Base-by-base conservation (phyloP, 2,888 invertebrate species). In the Teinopalpus imperialis region DNA sequence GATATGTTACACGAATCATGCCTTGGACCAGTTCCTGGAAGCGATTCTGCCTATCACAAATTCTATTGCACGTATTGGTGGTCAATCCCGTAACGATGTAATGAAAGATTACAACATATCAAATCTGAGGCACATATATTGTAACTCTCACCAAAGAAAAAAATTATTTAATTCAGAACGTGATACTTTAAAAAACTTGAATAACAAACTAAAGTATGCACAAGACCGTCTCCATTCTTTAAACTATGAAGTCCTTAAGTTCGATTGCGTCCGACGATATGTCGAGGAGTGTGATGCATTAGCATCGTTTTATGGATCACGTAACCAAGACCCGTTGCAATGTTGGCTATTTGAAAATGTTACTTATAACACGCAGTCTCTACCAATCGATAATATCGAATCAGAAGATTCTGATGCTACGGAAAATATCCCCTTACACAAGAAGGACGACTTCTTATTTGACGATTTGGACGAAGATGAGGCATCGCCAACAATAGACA, bases 1-100 rank as follows among this genome's bases (percentile, higher is more conserved):
- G 1, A 91, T 97, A 9, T 94, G 95, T 63, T 95, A 92, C 65
- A 96, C 96, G 1, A 97, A 97, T 72, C 95, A 96, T 61, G 95
- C 96, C 0, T 73, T 97, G 3, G 96, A 97, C 75, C 95, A 96
- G 67, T 96, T 96, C 75, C 76, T 97, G 23, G 92, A 94, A 64
- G 94, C 92, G 16, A 79, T 94, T 34, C 59, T 92, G 1, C 61
- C 70, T n/a, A 70, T 90, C 4, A 93, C 93, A 0, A 41, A 77
- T 0, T 85, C 90, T 4, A 89, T 95, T 41, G 87, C 93, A 0
- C 90, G 95, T 20, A 89, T 95, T 51, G 95, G 95, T 0, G 90
- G 92, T 0, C 92, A 92, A 60, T 91, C 92, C 0, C 91, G 91
- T 43, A 90, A 90, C 60, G 82, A 90, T 53, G 61, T 63, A 1